Evolutionary conservation across 1,140 invertebrate genomes (phyloP), one percentile per base, ranked within the genome.

Genomic region (Drosophila triauraria): DNA sequence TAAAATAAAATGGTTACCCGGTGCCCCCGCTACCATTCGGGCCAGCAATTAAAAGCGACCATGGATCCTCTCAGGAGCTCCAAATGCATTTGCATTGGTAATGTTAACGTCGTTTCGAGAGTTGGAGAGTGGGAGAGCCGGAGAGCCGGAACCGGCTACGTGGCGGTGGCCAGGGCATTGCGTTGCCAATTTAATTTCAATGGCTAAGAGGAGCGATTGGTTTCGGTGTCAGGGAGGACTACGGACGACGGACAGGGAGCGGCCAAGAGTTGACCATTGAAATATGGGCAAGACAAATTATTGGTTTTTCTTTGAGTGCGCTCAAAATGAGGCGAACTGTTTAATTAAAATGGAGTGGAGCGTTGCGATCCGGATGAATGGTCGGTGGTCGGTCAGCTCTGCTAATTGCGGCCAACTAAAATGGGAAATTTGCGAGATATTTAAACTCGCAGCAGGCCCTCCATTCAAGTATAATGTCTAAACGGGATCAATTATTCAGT

Each of bases 221-320:
- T 15, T 25, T 67, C 32, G 27, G 54, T 30, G 50, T 38, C 15
- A 40, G 20, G 58, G 10, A 4, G 25, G 5, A 12, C 30, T 20
- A 20, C 20, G 20, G 20, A 27, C 3, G n/a, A 15, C 10, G 43
- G 30, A 9, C 7, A 2, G 43, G 23, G 2, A 7, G 8, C 15
- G 3, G 2, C 48, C 30, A 7, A 20, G 13, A 40, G 53, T 27
- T 60, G 50, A 35, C 69, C 74, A 78, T 65, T 90, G 74, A 88
- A 88, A 88, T 88, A 88, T 90, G 80, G 78, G 46, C 43, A 84
- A 90, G 80, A 90, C 77, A 88, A 90, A 90, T 90, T 88, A 90
- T 88, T 88, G 80, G 85, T 78, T 75, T 88, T 88, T 78, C 77
- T 81, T 71, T 78, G 84, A 87, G 83, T 75, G 72, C 69, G 61